A percentile compares a stretch with the other conserved stretches of the same genome.
phyloP scores from a whole-genome alignment of 2,888 invertebrate species.

The Neocrepidodera transversa region DNA sequence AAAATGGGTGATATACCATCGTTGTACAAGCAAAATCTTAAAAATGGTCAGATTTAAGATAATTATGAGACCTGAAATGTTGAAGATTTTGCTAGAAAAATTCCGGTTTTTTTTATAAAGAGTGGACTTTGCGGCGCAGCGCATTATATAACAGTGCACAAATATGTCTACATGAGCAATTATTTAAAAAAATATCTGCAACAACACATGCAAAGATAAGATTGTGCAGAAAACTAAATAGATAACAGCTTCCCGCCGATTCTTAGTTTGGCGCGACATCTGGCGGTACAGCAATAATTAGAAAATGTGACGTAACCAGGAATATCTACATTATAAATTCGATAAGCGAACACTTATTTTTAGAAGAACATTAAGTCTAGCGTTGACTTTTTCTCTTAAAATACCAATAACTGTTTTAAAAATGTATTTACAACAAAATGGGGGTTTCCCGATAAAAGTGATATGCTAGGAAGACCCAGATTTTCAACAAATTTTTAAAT shows the following conservation, averaged over 20 bases:
- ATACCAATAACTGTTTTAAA: too few species aligned
- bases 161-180: conserved; percentile 59
- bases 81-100: conserved; percentile 18
- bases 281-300: conserved; percentile 26
- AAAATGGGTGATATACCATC: conserved; percentile 44
- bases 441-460: conserved; percentile 23
- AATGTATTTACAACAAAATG: neutral
- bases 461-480: conserved; percentile 26
- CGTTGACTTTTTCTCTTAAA: too few species aligned
- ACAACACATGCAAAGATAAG: conserved; percentile 56
- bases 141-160: conserved; percentile 58
- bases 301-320: conserved; percentile 32
- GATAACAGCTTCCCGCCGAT: conserved; percentile 3
- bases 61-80: neutral
- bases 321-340: conserved; percentile 14
- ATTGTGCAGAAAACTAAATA: conserved; percentile 51
- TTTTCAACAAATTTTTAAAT: neutral
- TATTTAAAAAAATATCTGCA: conserved; percentile 55
- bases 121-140: conserved; percentile 59
- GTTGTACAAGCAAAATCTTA: conserved; percentile 22
- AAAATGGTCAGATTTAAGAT: neutral
- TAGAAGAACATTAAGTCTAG: too few species aligned
- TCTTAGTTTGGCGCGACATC: conserved; percentile 39
- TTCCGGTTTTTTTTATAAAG: conserved; percentile 37
- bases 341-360: neutral